Conservation (phyloP, 2,797 vertebrate genomes). For the Petrocephalus schoutedeni region DNA sequence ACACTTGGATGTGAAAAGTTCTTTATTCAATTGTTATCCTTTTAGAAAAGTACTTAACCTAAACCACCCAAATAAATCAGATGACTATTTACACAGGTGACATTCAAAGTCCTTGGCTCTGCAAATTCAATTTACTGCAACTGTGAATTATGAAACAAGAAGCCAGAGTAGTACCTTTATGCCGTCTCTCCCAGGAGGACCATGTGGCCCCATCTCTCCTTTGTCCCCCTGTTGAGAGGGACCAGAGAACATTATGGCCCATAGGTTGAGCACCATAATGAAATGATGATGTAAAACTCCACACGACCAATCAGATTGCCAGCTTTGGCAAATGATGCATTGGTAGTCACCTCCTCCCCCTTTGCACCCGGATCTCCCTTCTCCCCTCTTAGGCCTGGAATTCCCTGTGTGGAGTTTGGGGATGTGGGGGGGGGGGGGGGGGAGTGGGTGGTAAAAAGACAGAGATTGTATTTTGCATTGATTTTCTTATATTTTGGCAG, state of each 20-base stretch:
- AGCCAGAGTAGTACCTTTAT: slow-evolving; percentile 50
- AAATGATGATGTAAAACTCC: neutral
- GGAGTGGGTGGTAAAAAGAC: neutral
- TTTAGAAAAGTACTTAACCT: neutral
- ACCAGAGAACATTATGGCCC: neutral
- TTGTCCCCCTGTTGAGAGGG: slow-evolving; percentile 66
- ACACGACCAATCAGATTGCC: neutral
- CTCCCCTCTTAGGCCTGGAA: slow-evolving; percentile 62
- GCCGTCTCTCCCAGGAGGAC: slow-evolving; percentile 57
- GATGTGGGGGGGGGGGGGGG: neutral
- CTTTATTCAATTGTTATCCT: neutral
- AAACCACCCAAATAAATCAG: neutral
- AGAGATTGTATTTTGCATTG: neutral
- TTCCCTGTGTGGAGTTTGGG: slow-evolving; percentile 58
- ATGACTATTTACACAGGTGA: neutral
- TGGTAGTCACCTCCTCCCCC: slow-evolving; percentile 64
- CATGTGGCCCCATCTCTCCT: slow-evolving; percentile 59
- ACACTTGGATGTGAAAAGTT: neutral
- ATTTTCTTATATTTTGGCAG: neutral
- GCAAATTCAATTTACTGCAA: neutral
- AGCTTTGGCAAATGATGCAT: neutral
- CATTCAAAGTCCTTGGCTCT: neutral
- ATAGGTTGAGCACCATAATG: neutral
- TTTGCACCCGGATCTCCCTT: slow-evolving; percentile 61
- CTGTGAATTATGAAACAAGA: neutral